Evolutionary conservation across 2,113 vertebrate genomes (phyloP).

Genomic region (Etia nguti): DNA sequence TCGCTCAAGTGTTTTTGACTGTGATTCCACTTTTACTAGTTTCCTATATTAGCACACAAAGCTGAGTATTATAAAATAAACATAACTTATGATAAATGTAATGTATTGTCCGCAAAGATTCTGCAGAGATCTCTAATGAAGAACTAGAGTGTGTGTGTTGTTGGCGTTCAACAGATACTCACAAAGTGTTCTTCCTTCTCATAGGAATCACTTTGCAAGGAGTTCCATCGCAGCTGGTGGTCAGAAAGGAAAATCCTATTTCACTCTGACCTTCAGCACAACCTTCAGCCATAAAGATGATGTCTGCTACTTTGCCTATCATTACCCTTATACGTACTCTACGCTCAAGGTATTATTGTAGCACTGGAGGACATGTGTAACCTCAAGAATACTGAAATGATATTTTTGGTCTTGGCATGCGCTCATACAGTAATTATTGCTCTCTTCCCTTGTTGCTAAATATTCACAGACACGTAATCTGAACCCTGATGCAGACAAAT

Average conservation of each 20-base stretch:
- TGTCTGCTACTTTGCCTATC: slow-evolving; percentile 98
- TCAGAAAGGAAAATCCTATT: slow-evolving; percentile 97
- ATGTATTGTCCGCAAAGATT: neutral
- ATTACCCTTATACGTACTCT: slow-evolving; percentile 96
- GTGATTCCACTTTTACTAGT: neutral
- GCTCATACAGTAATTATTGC: neutral
- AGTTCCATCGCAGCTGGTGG: slow-evolving; percentile 94
- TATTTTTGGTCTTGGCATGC: neutral
- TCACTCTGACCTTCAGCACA: slow-evolving; percentile 91
- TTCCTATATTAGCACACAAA: neutral
- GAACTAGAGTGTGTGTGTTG: neutral
- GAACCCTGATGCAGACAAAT: neutral
- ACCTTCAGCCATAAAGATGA: slow-evolving; percentile 95
- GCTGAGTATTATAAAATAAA: neutral
- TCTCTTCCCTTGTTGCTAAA: neutral
- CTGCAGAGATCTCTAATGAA: neutral
- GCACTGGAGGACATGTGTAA: neutral
- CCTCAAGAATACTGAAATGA: neutral
- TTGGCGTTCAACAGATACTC: neutral
- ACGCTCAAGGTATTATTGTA: slow-evolving; percentile 84
- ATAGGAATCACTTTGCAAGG: slow-evolving; percentile 95
- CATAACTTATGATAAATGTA: neutral
- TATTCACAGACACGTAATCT: neutral
- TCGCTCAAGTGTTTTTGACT: neutral
- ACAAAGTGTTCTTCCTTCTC: neutral